Percentiles rank a stretch among this genome's conserved stretches.
phyloP scores from a whole-genome alignment of 2,113 vertebrate genomes.

The Vulpes ferrilata region DNA sequence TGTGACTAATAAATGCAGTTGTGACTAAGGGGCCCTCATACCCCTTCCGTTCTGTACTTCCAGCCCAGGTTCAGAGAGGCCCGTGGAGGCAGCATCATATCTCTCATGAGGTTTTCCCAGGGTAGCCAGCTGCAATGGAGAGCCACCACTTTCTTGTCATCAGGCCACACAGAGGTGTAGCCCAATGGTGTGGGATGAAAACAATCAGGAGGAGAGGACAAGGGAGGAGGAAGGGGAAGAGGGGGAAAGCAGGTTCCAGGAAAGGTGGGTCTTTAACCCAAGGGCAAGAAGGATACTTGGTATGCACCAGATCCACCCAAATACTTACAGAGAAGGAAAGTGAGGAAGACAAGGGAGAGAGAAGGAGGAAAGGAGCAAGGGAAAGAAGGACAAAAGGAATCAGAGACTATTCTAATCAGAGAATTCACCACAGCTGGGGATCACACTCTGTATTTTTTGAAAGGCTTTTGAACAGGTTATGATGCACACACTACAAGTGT shows the following conservation, averaged over 20 bases:
- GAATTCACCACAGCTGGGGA: background rate
- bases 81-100: accelerated
- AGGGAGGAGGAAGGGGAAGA: background rate
- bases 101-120: background rate
- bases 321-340: background rate
- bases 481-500: background rate
- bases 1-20: slow-evolving; percentile 55
- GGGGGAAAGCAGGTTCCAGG: background rate
- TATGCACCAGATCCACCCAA: background rate
- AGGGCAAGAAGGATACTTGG: background rate
- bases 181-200: background rate
- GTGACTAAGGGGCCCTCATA: background rate
- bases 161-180: background rate
- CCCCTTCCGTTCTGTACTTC: background rate
- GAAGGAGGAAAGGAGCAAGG: background rate
- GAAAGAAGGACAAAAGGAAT: background rate
- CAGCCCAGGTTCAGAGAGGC: background rate
- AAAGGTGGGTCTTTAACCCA: background rate
- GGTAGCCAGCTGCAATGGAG: background rate
- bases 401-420: background rate
- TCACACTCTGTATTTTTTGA: background rate
- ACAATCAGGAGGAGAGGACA: background rate
- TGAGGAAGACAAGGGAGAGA: background rate
- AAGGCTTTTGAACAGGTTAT: background rate
- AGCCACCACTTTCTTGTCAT: background rate